Conservation (phyloP, 35 echinoderm and acorn worm species). For the Heliocidaris erythrogramma region DNA sequence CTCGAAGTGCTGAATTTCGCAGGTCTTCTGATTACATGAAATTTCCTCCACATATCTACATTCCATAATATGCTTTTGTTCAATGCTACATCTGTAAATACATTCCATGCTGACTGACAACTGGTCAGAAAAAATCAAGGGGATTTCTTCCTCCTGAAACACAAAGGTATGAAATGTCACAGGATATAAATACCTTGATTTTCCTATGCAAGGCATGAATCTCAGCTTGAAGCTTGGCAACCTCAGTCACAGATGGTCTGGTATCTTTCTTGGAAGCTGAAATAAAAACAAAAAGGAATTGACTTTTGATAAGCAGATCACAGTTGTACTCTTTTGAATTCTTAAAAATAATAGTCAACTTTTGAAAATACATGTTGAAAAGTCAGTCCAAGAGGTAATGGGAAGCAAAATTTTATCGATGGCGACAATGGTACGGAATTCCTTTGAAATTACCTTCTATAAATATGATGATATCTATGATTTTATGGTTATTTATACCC, state of each 20-base stretch:
- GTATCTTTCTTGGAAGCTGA: slow-evolving; percentile 70
- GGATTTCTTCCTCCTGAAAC: neutral
- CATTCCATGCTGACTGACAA: neutral
- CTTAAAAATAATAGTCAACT: too few relatives aligned
- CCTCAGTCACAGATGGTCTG: slow-evolving; percentile 67
- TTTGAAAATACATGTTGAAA: too few relatives aligned
- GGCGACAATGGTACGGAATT: too few relatives aligned
- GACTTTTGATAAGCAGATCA: neutral
- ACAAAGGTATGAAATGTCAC: neutral
- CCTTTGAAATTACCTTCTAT: too few relatives aligned
- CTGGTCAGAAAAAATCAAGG: neutral
- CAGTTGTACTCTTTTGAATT: neutral
- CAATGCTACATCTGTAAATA: neutral
- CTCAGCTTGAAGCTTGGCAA: slow-evolving; percentile 73
- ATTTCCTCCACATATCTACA: neutral
- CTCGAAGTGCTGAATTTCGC: neutral
- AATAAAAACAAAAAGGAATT: neutral
- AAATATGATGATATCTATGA: too few relatives aligned
- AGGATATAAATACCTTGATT: slow-evolving; percentile 57
- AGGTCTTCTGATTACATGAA: neutral
- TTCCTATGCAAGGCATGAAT: slow-evolving; percentile 68
- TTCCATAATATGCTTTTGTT: neutral
- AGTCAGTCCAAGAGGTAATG: too few relatives aligned
- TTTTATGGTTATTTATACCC: too few relatives aligned
- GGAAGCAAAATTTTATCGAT: neutral